Percentiles rank a stretch among this genome's conserved stretches.
Conservation (phyloP, 1,140 invertebrate species). For the Sesamia nonagrioides region DNA sequence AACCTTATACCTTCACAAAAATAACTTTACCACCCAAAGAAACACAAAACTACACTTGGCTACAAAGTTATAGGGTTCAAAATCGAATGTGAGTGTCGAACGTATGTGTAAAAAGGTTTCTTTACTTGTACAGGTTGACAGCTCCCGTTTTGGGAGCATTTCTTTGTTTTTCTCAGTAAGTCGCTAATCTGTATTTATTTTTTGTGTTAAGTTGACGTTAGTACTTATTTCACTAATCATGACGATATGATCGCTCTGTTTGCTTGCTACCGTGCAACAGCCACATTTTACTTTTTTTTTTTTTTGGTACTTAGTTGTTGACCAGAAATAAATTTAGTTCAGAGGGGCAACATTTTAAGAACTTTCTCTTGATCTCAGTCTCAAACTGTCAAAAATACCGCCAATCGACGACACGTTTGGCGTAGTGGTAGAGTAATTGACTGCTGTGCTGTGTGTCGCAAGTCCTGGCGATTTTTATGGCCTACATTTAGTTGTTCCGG, state of each 20-base stretch:
- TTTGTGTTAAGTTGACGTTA: constrained; percentile 47
- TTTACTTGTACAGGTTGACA: constrained; percentile 68
- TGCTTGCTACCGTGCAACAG: constrained; percentile 14
- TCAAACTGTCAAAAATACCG: too few species aligned
- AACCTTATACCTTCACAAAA: constrained; percentile 60
- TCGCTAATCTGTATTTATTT: constrained; percentile 68
- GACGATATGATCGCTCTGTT: constrained; percentile 25
- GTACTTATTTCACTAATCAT: constrained; percentile 35
- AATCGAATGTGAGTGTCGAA: neutral
- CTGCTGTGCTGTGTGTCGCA: too few species aligned
- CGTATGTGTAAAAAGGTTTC: constrained; percentile 32
- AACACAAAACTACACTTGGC: constrained; percentile 7
- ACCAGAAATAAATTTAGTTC: neutral
- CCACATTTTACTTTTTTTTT: neutral
- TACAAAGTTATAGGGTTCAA: constrained; percentile 35
- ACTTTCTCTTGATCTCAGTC: too few species aligned
- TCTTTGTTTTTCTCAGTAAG: constrained; percentile 70
- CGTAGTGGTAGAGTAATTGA: too few species aligned
- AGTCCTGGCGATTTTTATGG: too few species aligned
- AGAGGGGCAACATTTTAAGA: too few species aligned
- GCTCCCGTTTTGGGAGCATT: constrained; percentile 72
- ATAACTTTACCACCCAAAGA: constrained; percentile 31
- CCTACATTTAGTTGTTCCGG: too few species aligned
- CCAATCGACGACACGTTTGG: too few species aligned
- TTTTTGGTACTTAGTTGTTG: neutral